Evolutionary conservation across 2,113 vertebrate genomes (phyloP).

Genomic region (Typhlomys cinereus): DNA sequence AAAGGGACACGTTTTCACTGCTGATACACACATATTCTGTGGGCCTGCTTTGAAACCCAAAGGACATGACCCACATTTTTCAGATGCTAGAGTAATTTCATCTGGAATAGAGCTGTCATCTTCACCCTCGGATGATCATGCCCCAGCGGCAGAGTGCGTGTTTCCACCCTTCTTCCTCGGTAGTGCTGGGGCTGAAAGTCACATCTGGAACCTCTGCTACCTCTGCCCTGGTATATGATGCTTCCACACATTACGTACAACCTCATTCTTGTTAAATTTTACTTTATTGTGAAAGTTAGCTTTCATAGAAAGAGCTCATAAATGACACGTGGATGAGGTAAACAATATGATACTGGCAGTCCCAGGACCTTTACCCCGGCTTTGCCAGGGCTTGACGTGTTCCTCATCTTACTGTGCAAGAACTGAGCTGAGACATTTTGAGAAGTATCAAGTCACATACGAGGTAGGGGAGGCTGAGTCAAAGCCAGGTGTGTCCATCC

Average conservation of each 20-base stretch:
- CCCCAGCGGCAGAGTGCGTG: not conserved
- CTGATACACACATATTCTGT: slow-evolving; percentile 15
- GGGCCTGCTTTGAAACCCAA: slow-evolving; percentile 25
- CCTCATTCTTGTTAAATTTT: not conserved
- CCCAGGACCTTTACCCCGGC: not conserved
- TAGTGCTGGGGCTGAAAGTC: not conserved
- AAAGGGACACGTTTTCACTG: not conserved
- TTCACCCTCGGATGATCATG: not conserved
- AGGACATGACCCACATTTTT: not conserved
- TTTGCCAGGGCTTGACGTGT: not conserved
- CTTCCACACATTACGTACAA: not conserved
- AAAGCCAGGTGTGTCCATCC: not conserved
- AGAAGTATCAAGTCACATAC: not conserved
- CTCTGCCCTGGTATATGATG: not conserved
- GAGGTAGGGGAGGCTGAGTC: not conserved
- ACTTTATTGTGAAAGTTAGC: not conserved
- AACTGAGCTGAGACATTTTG: not conserved
- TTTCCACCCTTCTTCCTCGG: not conserved
- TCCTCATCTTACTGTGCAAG: not conserved
- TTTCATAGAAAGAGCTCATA: not conserved
- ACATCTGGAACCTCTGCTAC: not conserved
- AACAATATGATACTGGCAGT: not conserved
- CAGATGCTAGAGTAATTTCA: slow-evolving; percentile 3
- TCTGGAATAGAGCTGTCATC: not conserved
- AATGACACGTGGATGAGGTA: not conserved